A percentile compares a stretch with the other conserved stretches of the same genome.
phyloP scores from a whole-genome alignment of 2,888 invertebrate genomes.

The Acleris holmiana region DNA sequence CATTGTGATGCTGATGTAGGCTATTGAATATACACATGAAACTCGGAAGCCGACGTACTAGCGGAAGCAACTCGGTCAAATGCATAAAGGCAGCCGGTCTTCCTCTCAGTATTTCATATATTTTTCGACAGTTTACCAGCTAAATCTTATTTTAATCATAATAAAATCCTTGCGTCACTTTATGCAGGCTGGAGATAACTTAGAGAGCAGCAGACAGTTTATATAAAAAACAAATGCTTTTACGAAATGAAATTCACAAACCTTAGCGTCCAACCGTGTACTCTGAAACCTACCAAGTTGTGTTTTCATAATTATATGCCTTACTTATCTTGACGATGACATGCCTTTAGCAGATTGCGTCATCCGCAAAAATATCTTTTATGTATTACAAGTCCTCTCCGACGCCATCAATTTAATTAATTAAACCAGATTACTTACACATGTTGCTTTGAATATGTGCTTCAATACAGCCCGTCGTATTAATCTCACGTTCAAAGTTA shows the following conservation, averaged over 20 bases:
- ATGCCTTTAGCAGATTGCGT: constrained; percentile 3
- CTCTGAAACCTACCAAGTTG: constrained; percentile 2
- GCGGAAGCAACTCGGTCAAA: too few species aligned
- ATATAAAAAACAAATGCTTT: constrained; percentile 41
- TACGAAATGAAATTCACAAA: constrained; percentile 42
- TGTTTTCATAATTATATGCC: constrained; percentile 2
- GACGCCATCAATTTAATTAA: constrained; percentile 28
- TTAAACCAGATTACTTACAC: constrained; percentile 21
- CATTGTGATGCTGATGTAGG: too few species aligned
- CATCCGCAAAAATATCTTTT: constrained; percentile 15
- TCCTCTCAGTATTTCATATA: not conserved
- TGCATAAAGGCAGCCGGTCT: not conserved
- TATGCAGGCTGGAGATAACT: not conserved
- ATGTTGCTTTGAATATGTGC: constrained; percentile 51
- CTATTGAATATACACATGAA: too few species aligned
- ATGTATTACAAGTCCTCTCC: constrained; percentile 12
- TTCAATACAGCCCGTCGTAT: constrained; percentile 59
- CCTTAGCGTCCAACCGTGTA: not conserved
- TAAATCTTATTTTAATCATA: constrained; percentile 9
- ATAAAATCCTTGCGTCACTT: constrained; percentile 4
- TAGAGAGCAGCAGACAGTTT: constrained; percentile 37
- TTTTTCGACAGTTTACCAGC: not conserved
- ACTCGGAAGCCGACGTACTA: too few species aligned
- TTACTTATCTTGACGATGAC: not conserved
- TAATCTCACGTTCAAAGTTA: constrained; percentile 23